Evolutionary conservation across 1,140 invertebrate species (phyloP).

Genomic region (Tribolium madens): DNA sequence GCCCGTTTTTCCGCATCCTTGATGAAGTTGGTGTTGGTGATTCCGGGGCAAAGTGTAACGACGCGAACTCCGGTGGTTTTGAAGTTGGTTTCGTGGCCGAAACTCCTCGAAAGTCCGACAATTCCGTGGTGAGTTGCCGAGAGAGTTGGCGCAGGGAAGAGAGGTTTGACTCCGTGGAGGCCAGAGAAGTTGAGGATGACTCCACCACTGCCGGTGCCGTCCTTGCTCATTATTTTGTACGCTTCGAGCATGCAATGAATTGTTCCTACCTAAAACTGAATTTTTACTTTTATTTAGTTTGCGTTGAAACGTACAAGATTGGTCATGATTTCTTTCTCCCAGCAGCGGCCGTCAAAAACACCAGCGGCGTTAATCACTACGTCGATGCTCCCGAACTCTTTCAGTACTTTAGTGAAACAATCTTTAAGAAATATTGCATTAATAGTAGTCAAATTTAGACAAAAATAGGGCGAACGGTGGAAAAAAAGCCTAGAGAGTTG

Average conservation of each 20-base stretch:
- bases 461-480: too few relatives aligned
- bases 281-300: conserved; percentile 35
- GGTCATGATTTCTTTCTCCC: conserved; percentile 60
- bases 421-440: conserved; percentile 54
- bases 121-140: conserved; percentile 54
- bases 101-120: conserved; percentile 57
- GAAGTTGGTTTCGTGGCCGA: conserved; percentile 67
- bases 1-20: conserved; percentile 66
- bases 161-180: conserved; percentile 53
- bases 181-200: conserved; percentile 60
- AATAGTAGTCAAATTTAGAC: too few relatives aligned
- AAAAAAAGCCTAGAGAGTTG: too few relatives aligned
- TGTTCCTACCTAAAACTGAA: conserved; percentile 47
- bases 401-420: conserved; percentile 52
- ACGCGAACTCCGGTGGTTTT: conserved; percentile 69
- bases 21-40: conserved; percentile 68
- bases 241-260: conserved; percentile 52
- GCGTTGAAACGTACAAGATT: conserved; percentile 54
- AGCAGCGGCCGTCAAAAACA: conserved; percentile 57
- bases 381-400: conserved; percentile 56
- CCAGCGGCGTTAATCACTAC: conserved; percentile 60
- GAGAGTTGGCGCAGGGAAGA: conserved; percentile 55
- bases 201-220: conserved; percentile 52
- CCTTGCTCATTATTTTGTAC: conserved; percentile 50
- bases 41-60: conserved; percentile 69